Evolutionary conservation across 2,797 vertebrate genomes (phyloP).

Genomic region (Xyrichtys novacula): DNA sequence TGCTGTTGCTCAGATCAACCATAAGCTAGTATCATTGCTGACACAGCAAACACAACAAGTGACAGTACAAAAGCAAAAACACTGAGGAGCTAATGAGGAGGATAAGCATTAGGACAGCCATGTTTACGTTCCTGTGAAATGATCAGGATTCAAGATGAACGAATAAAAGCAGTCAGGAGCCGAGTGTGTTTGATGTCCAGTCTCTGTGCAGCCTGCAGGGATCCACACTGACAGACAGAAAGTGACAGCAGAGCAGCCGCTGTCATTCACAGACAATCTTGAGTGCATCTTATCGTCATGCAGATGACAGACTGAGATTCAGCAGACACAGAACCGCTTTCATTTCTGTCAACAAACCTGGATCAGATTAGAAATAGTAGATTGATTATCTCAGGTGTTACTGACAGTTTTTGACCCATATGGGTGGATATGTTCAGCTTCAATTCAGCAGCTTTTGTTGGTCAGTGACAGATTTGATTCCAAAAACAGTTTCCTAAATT

Average conservation of each 20-base stretch:
- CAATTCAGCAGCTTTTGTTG: not conserved
- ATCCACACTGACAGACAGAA: slow-evolving; percentile 46
- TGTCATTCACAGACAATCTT: slow-evolving; percentile 55
- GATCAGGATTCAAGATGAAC: slow-evolving; percentile 34
- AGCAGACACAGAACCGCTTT: slow-evolving; percentile 31
- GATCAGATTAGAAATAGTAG: not conserved
- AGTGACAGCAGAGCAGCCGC: slow-evolving; percentile 45
- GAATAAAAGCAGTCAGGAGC: slow-evolving; percentile 9
- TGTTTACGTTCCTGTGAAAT: slow-evolving; percentile 14
- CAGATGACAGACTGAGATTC: slow-evolving; percentile 48
- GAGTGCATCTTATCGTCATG: slow-evolving; percentile 58
- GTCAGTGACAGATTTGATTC: too few relatives aligned
- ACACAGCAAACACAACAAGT: not conserved
- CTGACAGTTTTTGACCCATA: not conserved
- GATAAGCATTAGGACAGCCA: not conserved
- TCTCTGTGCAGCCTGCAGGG: slow-evolving; percentile 33
- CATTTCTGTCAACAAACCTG: slow-evolving; percentile 13
- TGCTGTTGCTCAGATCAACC: not conserved
- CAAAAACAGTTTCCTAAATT: too few relatives aligned
- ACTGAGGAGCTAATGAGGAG: not conserved
- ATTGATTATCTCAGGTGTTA: not conserved
- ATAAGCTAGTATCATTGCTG: rapidly evolving
- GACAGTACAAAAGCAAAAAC: slow-evolving; percentile 1
- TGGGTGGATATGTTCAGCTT: not conserved
- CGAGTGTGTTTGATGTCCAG: slow-evolving; percentile 28